A percentile compares a stretch with the other conserved stretches of the same genome.
These are phyloP conservation scores for Eudyptes chrysolophus DNA, from an alignment of 2,113 vertebrate species.

Conservation along the genomic window DNA sequence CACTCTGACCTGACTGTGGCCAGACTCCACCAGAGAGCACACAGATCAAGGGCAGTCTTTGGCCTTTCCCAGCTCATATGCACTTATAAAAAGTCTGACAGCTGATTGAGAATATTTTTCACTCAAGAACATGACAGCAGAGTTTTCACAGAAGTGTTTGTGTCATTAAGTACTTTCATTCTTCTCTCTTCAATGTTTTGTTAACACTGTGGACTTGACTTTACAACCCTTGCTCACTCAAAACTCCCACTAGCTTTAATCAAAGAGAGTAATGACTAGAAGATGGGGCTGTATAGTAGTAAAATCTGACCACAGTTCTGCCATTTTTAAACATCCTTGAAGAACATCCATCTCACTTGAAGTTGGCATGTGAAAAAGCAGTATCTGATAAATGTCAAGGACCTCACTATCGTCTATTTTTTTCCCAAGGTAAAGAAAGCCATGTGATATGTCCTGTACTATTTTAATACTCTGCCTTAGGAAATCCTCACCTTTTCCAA, in stretches of 20 bases:
- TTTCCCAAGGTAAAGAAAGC: neutral
- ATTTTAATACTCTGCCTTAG: neutral
- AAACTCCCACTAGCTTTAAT: neutral
- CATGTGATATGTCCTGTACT: neutral
- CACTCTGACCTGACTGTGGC: neutral
- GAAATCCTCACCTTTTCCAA: neutral
- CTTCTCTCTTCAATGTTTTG: neutral
- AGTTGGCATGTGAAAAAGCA: neutral
- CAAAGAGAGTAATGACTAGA: neutral
- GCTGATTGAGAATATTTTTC: neutral
- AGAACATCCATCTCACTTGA: neutral
- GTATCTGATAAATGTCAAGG: neutral
- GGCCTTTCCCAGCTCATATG: neutral
- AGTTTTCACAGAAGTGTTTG: neutral
- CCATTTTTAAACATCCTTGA: neutral
- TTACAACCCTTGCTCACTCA: neutral
- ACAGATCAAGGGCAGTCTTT: neutral
- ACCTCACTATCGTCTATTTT: neutral
- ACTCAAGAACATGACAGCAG: neutral
- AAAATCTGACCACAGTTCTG: neutral
- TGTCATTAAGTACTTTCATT: neutral
- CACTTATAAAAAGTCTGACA: neutral
- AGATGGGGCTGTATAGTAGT: neutral
- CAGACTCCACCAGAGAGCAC: neutral
- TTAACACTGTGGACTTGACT: neutral